Evolutionary conservation across 1,140 invertebrate genomes (phyloP).

Genomic region (Eueides isabella): DNA sequence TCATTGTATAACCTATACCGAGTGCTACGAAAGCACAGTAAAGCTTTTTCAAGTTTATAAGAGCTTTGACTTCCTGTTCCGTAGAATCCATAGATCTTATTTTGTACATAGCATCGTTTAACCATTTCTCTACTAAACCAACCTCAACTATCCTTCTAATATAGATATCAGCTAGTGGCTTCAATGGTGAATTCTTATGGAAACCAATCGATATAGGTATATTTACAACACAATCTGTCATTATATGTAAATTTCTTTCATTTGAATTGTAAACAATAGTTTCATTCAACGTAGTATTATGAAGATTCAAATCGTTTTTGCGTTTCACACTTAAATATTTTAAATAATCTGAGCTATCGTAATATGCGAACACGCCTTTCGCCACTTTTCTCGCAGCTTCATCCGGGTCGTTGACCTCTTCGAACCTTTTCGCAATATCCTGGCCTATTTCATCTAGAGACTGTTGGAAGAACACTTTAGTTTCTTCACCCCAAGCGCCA

Average conservation of each 20-base stretch:
- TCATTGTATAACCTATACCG: conserved; percentile 85
- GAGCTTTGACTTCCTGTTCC: conserved; percentile 84
- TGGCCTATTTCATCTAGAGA: conserved; percentile 85
- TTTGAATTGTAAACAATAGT: conserved; percentile 19
- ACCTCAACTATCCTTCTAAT: conserved; percentile 87
- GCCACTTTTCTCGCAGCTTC: conserved; percentile 85
- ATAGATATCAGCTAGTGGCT: conserved; percentile 86
- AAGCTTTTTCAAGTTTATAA: conserved; percentile 89
- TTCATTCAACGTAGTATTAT: conserved; percentile 53
- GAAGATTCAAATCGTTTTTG: conserved; percentile 62
- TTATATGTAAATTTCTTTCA: conserved; percentile 88
- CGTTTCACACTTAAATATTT: conserved; percentile 84
- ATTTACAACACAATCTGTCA: conserved; percentile 90
- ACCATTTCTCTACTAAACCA: conserved; percentile 90
- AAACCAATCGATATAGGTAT: conserved; percentile 91
- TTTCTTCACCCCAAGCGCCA: conserved; percentile 87
- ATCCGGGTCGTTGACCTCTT: conserved; percentile 83
- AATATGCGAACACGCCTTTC: conserved; percentile 88
- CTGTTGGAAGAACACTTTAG: conserved; percentile 86
- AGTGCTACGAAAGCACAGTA: conserved; percentile 89
- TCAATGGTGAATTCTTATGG: conserved; percentile 91
- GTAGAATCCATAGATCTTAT: conserved; percentile 66
- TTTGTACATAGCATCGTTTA: conserved; percentile 86
- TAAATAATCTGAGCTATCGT: conserved; percentile 90
- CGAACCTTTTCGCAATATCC: conserved; percentile 86